Evolutionary conservation across 2,888 invertebrate species (phyloP), one percentile per base, ranked within the genome.

Genomic region (Hemistola chrysoprasaria): DNA sequence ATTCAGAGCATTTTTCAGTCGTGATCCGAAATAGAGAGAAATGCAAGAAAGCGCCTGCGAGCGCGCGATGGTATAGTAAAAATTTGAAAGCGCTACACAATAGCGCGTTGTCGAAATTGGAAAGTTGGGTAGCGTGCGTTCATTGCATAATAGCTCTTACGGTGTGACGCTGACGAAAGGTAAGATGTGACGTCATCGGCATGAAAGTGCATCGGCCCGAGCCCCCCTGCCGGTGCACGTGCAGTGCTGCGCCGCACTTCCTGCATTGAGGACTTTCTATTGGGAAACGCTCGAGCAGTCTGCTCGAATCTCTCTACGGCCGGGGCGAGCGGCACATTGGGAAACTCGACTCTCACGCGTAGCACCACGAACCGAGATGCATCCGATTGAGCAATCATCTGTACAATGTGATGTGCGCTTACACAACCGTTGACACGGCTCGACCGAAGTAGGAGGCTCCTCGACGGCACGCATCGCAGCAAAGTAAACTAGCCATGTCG

Each of bases 1-100:
- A 78, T 82, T 84, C 75, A 76, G 80, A 79, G 59, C 74, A 84
- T 79, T 85, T 86, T 88, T 86, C 87, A 85, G 86, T 71, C 65
- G 65, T 67, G 71, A 73, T 69, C 62, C 69, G 78, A 74, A 71
- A 70, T 72, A 75, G 74, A 75, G 79, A 79, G 83, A 84, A 83
- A 79, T 78, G 78, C 69, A 83, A 78, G 85, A 86, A 85, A 88
- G 86, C 80, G 83, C 78, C 72, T 66, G 50, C 71, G 65, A 71
- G 68, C 76, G 63, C 71, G 78, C 79, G 78, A 78, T 72, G 77
- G 82, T 78, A 76, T 70, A 79, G 82, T 81, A 81, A 80, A 48
- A 87, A 86, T 88, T 86, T 87, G 87, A 87, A 88, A 88, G 87
- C 88, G 87, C 86, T 73, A 84, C 78, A 87, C 87, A 88, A 87